phyloP scores from a whole-genome alignment of 2,888 invertebrate species.

The Salticus scenicus region DNA sequence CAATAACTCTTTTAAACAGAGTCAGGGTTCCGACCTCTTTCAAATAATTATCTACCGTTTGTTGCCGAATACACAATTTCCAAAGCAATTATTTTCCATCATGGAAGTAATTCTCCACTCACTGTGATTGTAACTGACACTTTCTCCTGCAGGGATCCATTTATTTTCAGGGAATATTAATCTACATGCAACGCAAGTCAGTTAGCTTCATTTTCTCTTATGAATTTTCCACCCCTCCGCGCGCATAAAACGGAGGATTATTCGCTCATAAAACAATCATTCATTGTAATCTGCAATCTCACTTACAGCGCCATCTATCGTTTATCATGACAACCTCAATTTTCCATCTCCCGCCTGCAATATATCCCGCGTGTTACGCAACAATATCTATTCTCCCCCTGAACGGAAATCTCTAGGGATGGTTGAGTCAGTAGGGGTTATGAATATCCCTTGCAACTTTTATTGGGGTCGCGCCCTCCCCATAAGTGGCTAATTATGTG shows the following conservation, averaged over 20 bases:
- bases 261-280: conserved; percentile 14
- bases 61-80: too few species aligned
- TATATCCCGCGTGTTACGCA: conserved; percentile 41
- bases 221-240: not conserved
- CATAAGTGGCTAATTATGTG: conserved; percentile 70
- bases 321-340: conserved; percentile 1
- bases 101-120: too few species aligned
- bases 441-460: conserved; percentile 68
- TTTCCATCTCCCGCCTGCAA: not conserved
- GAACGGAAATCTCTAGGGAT: conserved; percentile 28
- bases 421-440: conserved; percentile 66
- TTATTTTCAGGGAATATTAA: too few species aligned
- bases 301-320: conserved; percentile 49
- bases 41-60: too few species aligned
- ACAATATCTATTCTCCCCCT: conserved; percentile 33
- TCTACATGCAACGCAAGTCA: too few species aligned
- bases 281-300: conserved; percentile 10
- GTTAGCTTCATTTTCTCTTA: not conserved
- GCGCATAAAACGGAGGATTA: not conserved
- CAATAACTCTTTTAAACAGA: too few species aligned
- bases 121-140: too few species aligned
- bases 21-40: too few species aligned
- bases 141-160: too few species aligned
- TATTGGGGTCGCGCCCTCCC: conserved; percentile 68
- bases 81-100: too few species aligned